A percentile compares a stretch with the other conserved stretches of the same genome.
Conservation (phyloP, 2,797 vertebrate species). For the Pitangus sulphuratus region DNA sequence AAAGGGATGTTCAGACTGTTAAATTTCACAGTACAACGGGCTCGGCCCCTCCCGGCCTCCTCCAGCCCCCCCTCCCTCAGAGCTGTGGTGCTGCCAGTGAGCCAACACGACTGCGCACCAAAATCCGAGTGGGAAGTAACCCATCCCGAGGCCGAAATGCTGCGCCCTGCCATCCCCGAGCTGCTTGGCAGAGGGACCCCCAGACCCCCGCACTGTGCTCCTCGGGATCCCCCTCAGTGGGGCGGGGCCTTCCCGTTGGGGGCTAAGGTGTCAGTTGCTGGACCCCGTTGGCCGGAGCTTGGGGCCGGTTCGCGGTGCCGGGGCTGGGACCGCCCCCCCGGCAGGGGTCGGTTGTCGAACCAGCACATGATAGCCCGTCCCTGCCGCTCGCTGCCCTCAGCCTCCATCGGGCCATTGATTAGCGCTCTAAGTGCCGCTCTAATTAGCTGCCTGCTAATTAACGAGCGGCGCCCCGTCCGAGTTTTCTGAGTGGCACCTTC, state of each 20-base stretch:
- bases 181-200: neutral
- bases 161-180: neutral
- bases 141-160: neutral
- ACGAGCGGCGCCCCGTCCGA: conserved; percentile 74
- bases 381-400: conserved; percentile 79
- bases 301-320: no score
- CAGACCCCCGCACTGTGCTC: neutral
- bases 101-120: neutral
- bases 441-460: conserved; percentile 89
- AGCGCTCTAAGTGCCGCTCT: conserved; percentile 83
- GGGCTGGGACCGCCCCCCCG: neutral
- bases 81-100: neutral
- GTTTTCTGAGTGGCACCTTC: conserved; percentile 81
- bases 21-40: conserved; percentile 61
- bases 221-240: no score
- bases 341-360: conserved; percentile 74
- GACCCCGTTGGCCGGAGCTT: no score
- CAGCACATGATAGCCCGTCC: conserved; percentile 84
- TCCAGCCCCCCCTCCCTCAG: neutral
- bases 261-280: neutral
- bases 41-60: neutral
- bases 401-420: conserved; percentile 89
- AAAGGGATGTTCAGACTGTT: conserved; percentile 76
- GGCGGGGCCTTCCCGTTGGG: neutral
- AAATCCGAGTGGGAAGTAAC: neutral